phyloP scores from a whole-genome alignment of 2,888 invertebrate genomes.

The Morpho helenor region DNA sequence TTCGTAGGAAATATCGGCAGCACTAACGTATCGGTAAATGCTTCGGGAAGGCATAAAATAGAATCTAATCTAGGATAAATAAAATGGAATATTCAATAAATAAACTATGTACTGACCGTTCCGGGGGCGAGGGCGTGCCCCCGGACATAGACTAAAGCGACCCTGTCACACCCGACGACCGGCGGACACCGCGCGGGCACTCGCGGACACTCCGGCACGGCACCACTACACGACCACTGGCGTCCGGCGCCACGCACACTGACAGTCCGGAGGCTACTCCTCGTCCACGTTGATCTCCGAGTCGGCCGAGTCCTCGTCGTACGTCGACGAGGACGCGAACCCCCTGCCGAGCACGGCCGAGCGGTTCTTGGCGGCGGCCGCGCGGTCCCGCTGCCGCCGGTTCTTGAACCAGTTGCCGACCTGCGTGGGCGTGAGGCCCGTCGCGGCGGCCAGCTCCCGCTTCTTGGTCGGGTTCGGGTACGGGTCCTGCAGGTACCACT shows the following conservation, averaged over 20 bases:
- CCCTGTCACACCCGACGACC: conserved; percentile 53
- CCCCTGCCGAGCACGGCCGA: conserved; percentile 80
- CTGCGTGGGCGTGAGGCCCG: conserved; percentile 97
- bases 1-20: conserved; percentile 60
- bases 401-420: conserved; percentile 99
- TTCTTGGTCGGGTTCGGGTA: conserved; percentile 99
- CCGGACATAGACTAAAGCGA: conserved; percentile 48
- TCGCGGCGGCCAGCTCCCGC: conserved; percentile 95
- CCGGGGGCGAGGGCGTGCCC: conserved; percentile 33
- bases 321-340: conserved; percentile 73
- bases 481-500: conserved; percentile 99
- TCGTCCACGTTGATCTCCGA: conserved; percentile 76
- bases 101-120: conserved; percentile 36
- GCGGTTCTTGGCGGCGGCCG: conserved; percentile 98
- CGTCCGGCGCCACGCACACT: conserved; percentile 46
- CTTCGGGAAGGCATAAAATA: conserved; percentile 40
- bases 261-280: conserved; percentile 60
- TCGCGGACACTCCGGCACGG: neutral
- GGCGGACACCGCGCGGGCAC: conserved; percentile 12
- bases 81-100: conserved; percentile 35
- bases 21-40: conserved; percentile 57
- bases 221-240: conserved; percentile 43
- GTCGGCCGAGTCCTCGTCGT: conserved; percentile 74
- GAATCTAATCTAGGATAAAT: conserved; percentile 37
- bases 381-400: conserved; percentile 96